These are phyloP conservation scores for Euzophera pinguis DNA, from an alignment of 2,888 invertebrate species.

Conservation along the genomic window DNA sequence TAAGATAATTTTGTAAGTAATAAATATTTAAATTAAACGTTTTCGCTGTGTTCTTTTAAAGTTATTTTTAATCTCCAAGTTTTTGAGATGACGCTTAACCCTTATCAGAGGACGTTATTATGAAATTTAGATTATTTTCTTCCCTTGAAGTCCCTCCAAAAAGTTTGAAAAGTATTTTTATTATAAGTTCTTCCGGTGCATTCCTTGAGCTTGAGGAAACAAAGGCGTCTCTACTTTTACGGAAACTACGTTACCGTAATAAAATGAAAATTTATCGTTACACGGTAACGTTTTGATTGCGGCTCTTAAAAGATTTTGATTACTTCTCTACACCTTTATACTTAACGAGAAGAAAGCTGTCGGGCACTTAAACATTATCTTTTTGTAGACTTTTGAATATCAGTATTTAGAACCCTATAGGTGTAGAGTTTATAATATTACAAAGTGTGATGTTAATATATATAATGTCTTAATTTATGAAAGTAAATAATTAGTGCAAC, in stretches of 20 bases:
- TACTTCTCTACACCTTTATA: conserved; percentile 8
- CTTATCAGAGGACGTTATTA: background rate
- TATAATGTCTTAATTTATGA: no score
- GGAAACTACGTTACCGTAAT: conserved; percentile 4
- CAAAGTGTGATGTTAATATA: no score
- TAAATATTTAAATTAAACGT: background rate
- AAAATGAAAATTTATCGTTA: conserved; percentile 9
- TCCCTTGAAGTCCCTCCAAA: background rate
- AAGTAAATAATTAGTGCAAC: no score
- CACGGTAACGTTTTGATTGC: conserved; percentile 11
- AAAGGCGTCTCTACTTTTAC: background rate
- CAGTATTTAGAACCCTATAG: no score
- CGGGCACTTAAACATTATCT: background rate
- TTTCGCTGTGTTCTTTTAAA: background rate
- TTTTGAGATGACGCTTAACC: background rate
- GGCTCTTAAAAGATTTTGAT: conserved; percentile 6
- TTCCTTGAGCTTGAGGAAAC: conserved; percentile 8
- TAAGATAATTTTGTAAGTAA: background rate
- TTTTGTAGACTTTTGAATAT: no score
- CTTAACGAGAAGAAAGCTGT: conserved; percentile 3
- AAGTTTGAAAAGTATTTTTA: conserved; percentile 5
- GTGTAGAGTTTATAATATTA: no score
- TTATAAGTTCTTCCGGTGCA: conserved; percentile 2
- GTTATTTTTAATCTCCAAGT: conserved; percentile 1
- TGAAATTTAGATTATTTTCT: background rate